A percentile compares a stretch with the other conserved stretches of the same genome.
Conservation (phyloP, 2,888 invertebrate genomes). For the Rhamnusium bicolor region DNA sequence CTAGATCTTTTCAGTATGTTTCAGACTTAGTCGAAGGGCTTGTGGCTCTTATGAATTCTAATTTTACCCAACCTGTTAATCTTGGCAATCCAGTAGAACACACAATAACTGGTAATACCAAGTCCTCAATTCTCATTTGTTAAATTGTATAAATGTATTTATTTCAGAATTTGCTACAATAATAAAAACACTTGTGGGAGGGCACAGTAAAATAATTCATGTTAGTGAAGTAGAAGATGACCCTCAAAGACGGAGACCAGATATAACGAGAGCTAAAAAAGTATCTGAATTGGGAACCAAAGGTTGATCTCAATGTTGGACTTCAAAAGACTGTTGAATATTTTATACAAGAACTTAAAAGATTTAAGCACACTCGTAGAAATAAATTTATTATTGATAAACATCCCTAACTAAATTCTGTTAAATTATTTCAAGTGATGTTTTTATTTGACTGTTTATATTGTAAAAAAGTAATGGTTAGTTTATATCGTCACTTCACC, state of each 20-base stretch:
- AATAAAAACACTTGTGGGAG: conserved; percentile 89
- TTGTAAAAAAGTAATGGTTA: conserved; percentile 23
- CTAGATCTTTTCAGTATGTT: conserved; percentile 98
- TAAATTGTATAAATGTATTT: conserved; percentile 35
- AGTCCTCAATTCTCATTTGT: too few relatives aligned
- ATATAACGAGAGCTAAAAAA: conserved; percentile 91
- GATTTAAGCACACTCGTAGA: conserved; percentile 75
- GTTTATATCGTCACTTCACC: background rate
- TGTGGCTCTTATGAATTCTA: conserved; percentile 92
- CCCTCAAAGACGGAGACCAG: conserved; percentile 94
- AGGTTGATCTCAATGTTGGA: conserved; percentile 88
- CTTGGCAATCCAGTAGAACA: conserved; percentile 99
- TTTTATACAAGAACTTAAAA: conserved; percentile 89
- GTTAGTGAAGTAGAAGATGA: conserved; percentile 95
- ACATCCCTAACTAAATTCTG: conserved; percentile 30
- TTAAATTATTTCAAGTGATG: conserved; percentile 16
- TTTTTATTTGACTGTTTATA: conserved; percentile 45
- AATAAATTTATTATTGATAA: conserved; percentile 53
- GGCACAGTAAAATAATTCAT: conserved; percentile 87
- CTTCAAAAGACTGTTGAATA: conserved; percentile 94
- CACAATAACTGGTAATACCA: conserved; percentile 91
- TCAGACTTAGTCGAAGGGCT: conserved; percentile 97
- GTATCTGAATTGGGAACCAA: conserved; percentile 91
- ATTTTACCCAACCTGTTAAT: conserved; percentile 94
- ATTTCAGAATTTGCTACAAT: conserved; percentile 87